A percentile compares a stretch with the other conserved stretches of the same genome.
phyloP scores from a whole-genome alignment of 2,113 vertebrate species.

The Cavia aperea region DNA sequence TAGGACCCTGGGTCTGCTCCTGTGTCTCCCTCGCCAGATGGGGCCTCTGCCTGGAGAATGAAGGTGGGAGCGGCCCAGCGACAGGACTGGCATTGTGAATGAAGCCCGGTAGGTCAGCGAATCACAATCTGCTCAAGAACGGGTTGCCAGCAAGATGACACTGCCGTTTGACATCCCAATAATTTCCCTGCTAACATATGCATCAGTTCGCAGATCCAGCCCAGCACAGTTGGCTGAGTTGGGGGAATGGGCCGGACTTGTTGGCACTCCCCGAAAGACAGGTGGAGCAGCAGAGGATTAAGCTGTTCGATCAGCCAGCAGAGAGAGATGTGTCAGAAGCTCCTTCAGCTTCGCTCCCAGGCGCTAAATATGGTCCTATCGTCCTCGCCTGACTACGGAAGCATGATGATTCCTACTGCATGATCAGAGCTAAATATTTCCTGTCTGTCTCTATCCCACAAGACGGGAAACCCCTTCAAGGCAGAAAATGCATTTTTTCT shows the following conservation, averaged over 20 bases:
- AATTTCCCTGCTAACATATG: constrained; percentile 67
- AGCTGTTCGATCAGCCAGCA: constrained; percentile 52
- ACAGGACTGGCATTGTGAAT: constrained; percentile 31
- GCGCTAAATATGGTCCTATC: neutral
- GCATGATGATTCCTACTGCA: neutral
- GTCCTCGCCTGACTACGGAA: neutral
- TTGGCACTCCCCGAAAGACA: constrained; percentile 53
- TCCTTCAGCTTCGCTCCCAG: neutral
- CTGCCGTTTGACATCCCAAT: constrained; percentile 68
- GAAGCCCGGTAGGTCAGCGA: constrained; percentile 23
- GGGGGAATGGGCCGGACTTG: constrained; percentile 24
- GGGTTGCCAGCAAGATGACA: constrained; percentile 69
- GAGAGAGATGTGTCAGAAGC: constrained; percentile 9
- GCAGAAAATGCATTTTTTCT: constrained; percentile 34
- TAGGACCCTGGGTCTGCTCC: neutral
- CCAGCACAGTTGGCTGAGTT: constrained; percentile 55
- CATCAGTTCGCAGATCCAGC: constrained; percentile 59
- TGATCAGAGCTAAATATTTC: constrained; percentile 2
- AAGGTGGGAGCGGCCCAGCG: constrained; percentile 31
- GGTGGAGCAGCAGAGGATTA: constrained; percentile 58
- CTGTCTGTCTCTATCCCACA: neutral
- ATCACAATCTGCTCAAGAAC: constrained; percentile 60
- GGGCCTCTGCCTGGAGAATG: constrained; percentile 39
- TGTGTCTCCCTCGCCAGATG: constrained; percentile 31
- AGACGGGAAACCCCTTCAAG: constrained; percentile 49